These are phyloP conservation scores for Hylaeus anthracinus DNA, from an alignment of 1,140 invertebrate species.

Conservation along the genomic window DNA sequence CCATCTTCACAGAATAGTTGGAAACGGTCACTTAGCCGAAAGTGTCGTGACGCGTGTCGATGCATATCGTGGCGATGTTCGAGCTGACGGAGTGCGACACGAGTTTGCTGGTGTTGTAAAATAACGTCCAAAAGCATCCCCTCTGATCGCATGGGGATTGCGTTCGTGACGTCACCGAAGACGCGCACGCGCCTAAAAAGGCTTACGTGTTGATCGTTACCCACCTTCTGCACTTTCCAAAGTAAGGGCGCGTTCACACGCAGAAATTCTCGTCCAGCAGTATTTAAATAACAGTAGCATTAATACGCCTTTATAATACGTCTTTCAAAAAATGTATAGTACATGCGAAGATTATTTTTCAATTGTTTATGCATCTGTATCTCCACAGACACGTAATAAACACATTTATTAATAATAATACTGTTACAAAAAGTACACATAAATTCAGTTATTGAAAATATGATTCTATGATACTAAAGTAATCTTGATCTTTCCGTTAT, in stretches of 20 bases:
- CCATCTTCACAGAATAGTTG: neutral
- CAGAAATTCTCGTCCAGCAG: neutral
- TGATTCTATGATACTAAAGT: too few species aligned
- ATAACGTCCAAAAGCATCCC: conserved; percentile 47
- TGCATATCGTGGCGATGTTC: conserved; percentile 46
- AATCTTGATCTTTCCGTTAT: too few species aligned
- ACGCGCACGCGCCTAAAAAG: conserved; percentile 58
- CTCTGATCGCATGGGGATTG: conserved; percentile 1
- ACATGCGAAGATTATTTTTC: too few species aligned
- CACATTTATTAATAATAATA: too few species aligned
- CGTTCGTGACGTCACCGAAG: conserved; percentile 57
- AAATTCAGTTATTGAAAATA: too few species aligned
- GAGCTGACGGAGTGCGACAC: conserved; percentile 33
- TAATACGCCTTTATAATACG: too few species aligned
- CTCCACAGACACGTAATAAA: too few species aligned
- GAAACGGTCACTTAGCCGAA: conserved; percentile 13
- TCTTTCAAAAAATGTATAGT: too few species aligned
- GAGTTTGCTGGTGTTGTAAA: conserved; percentile 45
- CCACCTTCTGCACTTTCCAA: conserved; percentile 39
- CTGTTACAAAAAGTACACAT: too few species aligned
- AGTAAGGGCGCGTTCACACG: conserved; percentile 35
- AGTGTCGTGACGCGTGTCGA: conserved; percentile 45
- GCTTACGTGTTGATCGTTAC: conserved; percentile 70
- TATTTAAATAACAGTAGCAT: too few species aligned
- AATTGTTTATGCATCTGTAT: too few species aligned